Base-by-base conservation (phyloP, 2,113 vertebrate species). In the Forbesichthys papilliferus region DNA sequence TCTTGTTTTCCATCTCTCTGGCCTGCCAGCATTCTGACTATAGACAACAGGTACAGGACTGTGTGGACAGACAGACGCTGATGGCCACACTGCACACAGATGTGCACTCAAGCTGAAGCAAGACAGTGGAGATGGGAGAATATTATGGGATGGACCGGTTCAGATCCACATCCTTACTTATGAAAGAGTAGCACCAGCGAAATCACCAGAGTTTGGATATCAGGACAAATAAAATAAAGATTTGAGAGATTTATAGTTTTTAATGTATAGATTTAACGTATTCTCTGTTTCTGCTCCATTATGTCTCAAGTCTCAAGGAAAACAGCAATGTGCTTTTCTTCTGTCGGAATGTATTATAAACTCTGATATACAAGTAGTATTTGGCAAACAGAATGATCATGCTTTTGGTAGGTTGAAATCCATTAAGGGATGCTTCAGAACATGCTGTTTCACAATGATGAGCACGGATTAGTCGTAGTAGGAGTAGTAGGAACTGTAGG, bases 31-130 rank as follows among this genome's bases (percentile, higher is more conserved):
- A 3, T 48, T 89, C 80, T 80, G 71, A 79, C 65, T 65, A 54
- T 64, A 69, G 64, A 61, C 71, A 67, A 71, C 76, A 78, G 80
- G 82, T 87, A 80, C 77, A 82, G 80, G 70, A 81, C 84, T 84
- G 56, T 79, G 69, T 84, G 88, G 82, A 90, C 86, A 89, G 27
- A 27, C 27, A 27, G 27, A 27, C 2, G 27, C 79, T 84, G 82
- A 90, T 70, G 85, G 81, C 75, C 81, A 81, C 73, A 48, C 78
- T 61, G 70, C 73, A 80, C 79, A 77, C 87, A 84, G 71, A 60
- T 63, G 71, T 78, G 81, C 86, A 84, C 85, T 89, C 86, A 87
- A 75, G 84, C 88, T 88, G 89, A 90, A 91, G 36, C 5, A 6
- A 42, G 36, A 42, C 4, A 42, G 36, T 5, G 36, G 7, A n/a